A percentile compares a stretch with the other conserved stretches of the same genome.
Evolutionary conservation across 92 coral and sea anemone species (phyloP).

Genomic region (Phymanthus crucifer): DNA sequence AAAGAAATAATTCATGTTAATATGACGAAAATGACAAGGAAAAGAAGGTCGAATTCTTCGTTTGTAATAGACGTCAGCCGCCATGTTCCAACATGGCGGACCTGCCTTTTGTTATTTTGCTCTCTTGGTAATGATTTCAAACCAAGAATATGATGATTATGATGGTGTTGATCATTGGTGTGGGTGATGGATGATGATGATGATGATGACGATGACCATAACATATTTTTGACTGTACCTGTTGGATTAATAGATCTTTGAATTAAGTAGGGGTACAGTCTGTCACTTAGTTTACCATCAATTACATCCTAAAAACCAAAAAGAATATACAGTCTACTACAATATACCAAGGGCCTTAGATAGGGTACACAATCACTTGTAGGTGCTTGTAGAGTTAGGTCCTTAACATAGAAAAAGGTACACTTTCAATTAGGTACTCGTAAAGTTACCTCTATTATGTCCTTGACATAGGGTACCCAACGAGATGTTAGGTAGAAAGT

Average conservation of each 20-base stretch:
- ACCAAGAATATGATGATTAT: too few relatives aligned
- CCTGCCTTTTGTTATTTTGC: too few relatives aligned
- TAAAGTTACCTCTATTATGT: constrained; percentile 81
- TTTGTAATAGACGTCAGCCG: too few relatives aligned
- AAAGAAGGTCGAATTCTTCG: too few relatives aligned
- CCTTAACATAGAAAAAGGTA: not conserved
- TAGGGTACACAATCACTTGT: too few relatives aligned
- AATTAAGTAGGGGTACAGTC: constrained; percentile 64
- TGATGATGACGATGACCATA: not conserved
- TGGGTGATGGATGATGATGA: not conserved
- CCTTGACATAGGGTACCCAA: constrained; percentile 92
- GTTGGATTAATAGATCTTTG: constrained; percentile 37
- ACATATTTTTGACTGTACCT: not conserved
- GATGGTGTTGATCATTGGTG: too few relatives aligned
- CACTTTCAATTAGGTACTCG: not conserved
- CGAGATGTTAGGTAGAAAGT: constrained; percentile 82
- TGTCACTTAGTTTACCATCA: constrained; percentile 46
- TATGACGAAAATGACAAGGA: too few relatives aligned
- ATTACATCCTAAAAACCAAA: constrained; percentile 3
- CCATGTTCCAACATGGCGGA: too few relatives aligned
- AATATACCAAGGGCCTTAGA: not conserved
- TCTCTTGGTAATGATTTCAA: too few relatives aligned
- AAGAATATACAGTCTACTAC: not conserved
- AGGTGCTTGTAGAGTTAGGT: too few relatives aligned
- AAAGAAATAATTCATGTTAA: too few relatives aligned